Evolutionary conservation across 2,797 vertebrate species (phyloP).

Genomic region (Enteromius argenteus): DNA sequence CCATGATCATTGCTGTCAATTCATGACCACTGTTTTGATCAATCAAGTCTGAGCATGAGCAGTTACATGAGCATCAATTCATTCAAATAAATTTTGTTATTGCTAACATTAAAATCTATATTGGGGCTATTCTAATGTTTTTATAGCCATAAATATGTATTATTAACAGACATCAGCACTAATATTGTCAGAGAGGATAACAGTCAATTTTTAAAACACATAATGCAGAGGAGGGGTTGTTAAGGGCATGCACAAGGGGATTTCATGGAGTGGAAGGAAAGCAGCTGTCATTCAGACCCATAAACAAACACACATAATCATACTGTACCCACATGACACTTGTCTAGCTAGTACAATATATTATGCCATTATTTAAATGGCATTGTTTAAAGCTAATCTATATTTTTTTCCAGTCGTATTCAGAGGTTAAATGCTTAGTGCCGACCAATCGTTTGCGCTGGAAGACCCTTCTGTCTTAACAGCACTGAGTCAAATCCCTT

Average conservation of each 20-base stretch:
- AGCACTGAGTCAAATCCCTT: slow-evolving; percentile 57
- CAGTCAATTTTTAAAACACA: slow-evolving; percentile 74
- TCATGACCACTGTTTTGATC: slow-evolving; percentile 53
- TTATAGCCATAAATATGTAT: slow-evolving; percentile 50
- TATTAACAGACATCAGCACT: slow-evolving; percentile 64
- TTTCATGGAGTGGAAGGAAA: slow-evolving; percentile 59
- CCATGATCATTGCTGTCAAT: slow-evolving; percentile 57
- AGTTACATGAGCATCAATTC: slow-evolving; percentile 69
- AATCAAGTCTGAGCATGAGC: too few relatives aligned
- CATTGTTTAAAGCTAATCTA: slow-evolving; percentile 69
- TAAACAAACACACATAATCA: slow-evolving; percentile 62
- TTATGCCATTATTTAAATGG: slow-evolving; percentile 45
- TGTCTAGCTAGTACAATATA: slow-evolving; percentile 53
- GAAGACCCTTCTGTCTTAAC: slow-evolving; percentile 60
- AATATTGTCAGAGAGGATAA: slow-evolving; percentile 75
- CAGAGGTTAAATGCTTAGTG: slow-evolving; percentile 70
- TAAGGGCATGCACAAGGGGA: slow-evolving; percentile 74
- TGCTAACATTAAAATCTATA: slow-evolving; percentile 79
- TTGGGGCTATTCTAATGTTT: slow-evolving; percentile 67
- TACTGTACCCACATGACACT: slow-evolving; percentile 68
- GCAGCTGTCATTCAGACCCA: slow-evolving; percentile 67
- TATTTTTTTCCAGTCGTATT: slow-evolving; percentile 62
- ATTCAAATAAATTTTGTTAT: slow-evolving; percentile 80
- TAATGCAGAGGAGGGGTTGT: slow-evolving; percentile 59
- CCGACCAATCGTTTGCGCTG: slow-evolving; percentile 57